Percentiles rank a stretch among this genome's conserved stretches.
Evolutionary conservation across 1,140 invertebrate species (phyloP).

Genomic region (Belonocnema kinseyi): DNA sequence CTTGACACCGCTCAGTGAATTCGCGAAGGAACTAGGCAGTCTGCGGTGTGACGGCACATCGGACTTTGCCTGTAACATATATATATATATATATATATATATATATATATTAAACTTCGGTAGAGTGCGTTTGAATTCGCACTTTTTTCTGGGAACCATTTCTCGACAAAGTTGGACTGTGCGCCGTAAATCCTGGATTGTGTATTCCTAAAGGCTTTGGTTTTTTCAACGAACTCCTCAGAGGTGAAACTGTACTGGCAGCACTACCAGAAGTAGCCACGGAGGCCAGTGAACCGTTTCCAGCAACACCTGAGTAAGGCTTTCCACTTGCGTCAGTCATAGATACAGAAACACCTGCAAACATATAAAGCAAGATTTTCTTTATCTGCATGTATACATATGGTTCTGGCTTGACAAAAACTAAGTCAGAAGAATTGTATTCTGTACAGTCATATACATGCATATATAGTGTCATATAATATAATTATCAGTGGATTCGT

Average conservation of each 20-base stretch:
- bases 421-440: too few species aligned
- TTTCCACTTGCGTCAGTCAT: conserved; percentile 89
- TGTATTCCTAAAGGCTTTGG: conserved; percentile 88
- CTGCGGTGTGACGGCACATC: too few species aligned
- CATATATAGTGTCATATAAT: too few species aligned
- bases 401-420: not conserved
- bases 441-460: too few species aligned
- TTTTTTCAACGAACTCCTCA: conserved; percentile 89
- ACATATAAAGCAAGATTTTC: conserved; percentile 39
- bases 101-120: conserved; percentile 89
- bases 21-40: too few species aligned
- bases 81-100: too few species aligned
- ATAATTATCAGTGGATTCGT: too few species aligned
- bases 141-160: conserved; percentile 92
- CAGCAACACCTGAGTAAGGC: conserved; percentile 82
- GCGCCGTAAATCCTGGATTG: conserved; percentile 88
- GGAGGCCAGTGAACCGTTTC: conserved; percentile 86
- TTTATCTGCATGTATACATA: not conserved
- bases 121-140: conserved; percentile 90
- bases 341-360: conserved; percentile 79
- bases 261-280: conserved; percentile 82
- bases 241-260: conserved; percentile 80
- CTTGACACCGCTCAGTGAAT: too few species aligned
- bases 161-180: conserved; percentile 85
- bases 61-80: too few species aligned